These are phyloP conservation scores for Dendrolimus pini DNA, from an alignment of 2,888 invertebrate species.

Conservation along the genomic window DNA sequence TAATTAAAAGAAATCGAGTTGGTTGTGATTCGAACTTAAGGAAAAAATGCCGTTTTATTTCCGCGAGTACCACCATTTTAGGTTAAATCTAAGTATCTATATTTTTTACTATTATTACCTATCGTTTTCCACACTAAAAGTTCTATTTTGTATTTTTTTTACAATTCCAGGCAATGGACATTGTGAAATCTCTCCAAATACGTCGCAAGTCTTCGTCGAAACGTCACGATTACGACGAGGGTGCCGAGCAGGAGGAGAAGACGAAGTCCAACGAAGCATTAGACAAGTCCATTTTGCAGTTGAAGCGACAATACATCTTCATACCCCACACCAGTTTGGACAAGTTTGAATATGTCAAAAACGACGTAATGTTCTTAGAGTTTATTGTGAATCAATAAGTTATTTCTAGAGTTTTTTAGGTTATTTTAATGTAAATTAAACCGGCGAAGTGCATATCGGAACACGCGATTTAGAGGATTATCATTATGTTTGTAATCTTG, in stretches of 20 bases:
- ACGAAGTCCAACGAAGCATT: constrained; percentile 42
- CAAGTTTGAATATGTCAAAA: constrained; percentile 77
- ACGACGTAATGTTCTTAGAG: constrained; percentile 79
- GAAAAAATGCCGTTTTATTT: no score
- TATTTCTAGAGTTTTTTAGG: no score
- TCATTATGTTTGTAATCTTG: no score
- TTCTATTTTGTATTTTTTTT: constrained; percentile 8
- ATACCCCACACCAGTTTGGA: constrained; percentile 79
- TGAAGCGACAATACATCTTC: constrained; percentile 78
- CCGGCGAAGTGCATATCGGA: no score
- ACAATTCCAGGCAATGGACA: constrained; percentile 73
- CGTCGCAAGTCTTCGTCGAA: constrained; percentile 58
- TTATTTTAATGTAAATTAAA: no score
- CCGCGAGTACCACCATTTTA: no score
- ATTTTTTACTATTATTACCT: no score
- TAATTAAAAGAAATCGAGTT: no score
- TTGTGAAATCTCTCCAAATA: constrained; percentile 76
- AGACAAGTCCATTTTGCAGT: constrained; percentile 48
- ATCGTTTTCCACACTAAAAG: no score
- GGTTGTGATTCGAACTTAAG: no score
- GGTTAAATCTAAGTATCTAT: no score
- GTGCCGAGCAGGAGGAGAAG: constrained; percentile 30
- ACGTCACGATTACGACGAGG: constrained; percentile 51
- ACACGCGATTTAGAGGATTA: no score
- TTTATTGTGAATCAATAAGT: constrained; percentile 55